These are phyloP conservation scores for Trididemnum nubilum DNA, from an alignment of 23 tunicate genomes.

Conservation along the genomic window DNA sequence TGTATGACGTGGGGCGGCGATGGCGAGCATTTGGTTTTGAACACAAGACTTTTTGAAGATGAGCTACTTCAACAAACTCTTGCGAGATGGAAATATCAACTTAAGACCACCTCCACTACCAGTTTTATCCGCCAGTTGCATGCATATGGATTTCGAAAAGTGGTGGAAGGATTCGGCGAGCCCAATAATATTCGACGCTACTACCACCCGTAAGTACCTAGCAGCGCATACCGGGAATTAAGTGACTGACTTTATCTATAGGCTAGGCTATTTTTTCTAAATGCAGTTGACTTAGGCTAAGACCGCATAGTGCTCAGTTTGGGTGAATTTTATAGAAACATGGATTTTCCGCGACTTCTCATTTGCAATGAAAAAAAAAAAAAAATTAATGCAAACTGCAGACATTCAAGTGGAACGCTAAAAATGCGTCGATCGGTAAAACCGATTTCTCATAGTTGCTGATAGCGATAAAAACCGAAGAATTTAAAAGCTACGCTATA, in stretches of 20 bases:
- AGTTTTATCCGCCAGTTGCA: conserved; percentile 73
- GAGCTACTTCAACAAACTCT: conserved; percentile 54
- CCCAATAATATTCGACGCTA: conserved; percentile 59
- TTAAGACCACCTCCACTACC: conserved; percentile 71
- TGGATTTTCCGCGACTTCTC: too few relatives aligned
- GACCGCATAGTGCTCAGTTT: neutral
- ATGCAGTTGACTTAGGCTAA: neutral
- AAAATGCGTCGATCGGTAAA: too few relatives aligned
- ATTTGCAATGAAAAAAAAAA: too few relatives aligned
- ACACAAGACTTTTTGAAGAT: conserved; percentile 63
- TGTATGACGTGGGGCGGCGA: conserved; percentile 58
- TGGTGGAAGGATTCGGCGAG: conserved; percentile 44
- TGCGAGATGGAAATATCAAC: conserved; percentile 67
- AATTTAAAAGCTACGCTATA: too few relatives aligned
- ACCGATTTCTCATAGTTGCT: too few relatives aligned
- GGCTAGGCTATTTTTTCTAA: neutral
- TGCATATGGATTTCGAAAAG: conserved; percentile 78
- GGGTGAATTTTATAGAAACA: neutral
- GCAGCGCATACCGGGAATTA: neutral
- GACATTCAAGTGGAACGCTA: too few relatives aligned
- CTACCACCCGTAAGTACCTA: conserved; percentile 74
- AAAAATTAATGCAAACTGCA: too few relatives aligned
- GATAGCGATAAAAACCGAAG: too few relatives aligned
- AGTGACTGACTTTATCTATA: neutral
- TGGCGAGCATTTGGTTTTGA: conserved; percentile 62